Evolutionary conservation across 2,797 vertebrate species (phyloP), one percentile per base, ranked within the genome.

Genomic region (Parotocinclus haroldoi): DNA sequence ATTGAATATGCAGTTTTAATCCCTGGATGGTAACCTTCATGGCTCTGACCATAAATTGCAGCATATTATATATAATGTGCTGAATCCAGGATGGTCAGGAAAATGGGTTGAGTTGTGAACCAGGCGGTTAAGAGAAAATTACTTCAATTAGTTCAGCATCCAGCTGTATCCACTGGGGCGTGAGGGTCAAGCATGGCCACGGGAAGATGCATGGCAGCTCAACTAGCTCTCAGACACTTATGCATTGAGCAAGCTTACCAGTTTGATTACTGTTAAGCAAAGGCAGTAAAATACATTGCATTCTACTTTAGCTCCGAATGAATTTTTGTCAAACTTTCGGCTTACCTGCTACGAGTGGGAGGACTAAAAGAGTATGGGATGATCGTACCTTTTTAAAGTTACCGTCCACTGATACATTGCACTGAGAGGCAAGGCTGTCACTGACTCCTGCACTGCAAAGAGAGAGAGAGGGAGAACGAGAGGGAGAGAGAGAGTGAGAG

Each of bases 401-500:
- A 63, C 60, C 68, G 59, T 63, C 51, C 70, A 73, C 71, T 73
- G 76, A 78, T 76, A 59, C 67, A 69, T 59, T 55, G 71, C 73
- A 65, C 67, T 75, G 76, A 75, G 73, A 75, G 76, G 70, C 67
- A 78, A 66, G 57, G 13, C 68, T 68, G 71, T 68, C 66, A 60
- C 67, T 67, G 73, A 75, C 58, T 49, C 38, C 73, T 71, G 76
- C 76, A 68, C 64, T 76, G 67, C 70, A 61, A 63, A 66, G n/a
- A 58, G 58, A 55, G 42, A 57, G 42, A 39, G 68, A 19, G 53
- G 37, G 66, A 45, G 51, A 48, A 48, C 7, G 76, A 63, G 52
- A 69, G 67, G 70, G 58, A 62, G 19, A 55, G 52, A 14, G 73
- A 79, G 79, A 80, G 75, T 79, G 74, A 78, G 82, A 76, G 77